A percentile compares a stretch with the other conserved stretches of the same genome.
Evolutionary conservation across 2,797 vertebrate genomes (phyloP).

Genomic region (Bradypodion ventrale): DNA sequence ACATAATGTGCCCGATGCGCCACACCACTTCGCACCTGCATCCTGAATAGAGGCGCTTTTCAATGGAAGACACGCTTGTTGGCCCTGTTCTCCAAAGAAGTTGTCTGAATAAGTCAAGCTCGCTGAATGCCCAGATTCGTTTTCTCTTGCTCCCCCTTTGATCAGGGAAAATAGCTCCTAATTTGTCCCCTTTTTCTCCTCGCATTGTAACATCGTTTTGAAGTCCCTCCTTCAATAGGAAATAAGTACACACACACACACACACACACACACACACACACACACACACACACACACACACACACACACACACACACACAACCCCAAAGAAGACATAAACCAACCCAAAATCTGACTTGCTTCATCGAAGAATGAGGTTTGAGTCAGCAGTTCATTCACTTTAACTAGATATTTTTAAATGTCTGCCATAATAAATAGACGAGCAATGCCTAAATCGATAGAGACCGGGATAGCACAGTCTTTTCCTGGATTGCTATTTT

Average conservation of each 20-base stretch:
- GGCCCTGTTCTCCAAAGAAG: conserved; percentile 91
- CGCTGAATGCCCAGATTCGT: conserved; percentile 83
- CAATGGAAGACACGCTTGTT: conserved; percentile 96
- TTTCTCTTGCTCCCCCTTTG: conserved; percentile 86
- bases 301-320: too few species aligned
- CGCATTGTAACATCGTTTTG: conserved; percentile 83
- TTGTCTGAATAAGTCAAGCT: conserved; percentile 91
- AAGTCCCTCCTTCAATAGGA: conserved; percentile 66
- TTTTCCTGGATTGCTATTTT: too few species aligned
- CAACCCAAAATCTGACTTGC: conserved; percentile 60
- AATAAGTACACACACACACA: too few species aligned
- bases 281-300: too few species aligned
- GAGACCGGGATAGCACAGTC: too few species aligned
- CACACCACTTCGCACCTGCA: conserved; percentile 97
- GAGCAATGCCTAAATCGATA: too few species aligned
- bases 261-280: too few species aligned
- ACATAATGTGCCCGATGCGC: conserved; percentile 91
- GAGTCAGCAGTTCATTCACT: conserved; percentile 23
- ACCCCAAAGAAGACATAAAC: conserved; percentile 68
- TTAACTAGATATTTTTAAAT: neutral
- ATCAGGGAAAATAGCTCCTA: conserved; percentile 87
- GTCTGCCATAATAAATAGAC: neutral
- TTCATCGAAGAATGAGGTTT: conserved; percentile 34
- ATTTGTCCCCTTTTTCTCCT: conserved; percentile 83
- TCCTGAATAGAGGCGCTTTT: conserved; percentile 93